Percentiles rank a stretch among this genome's conserved stretches.
phyloP scores from a whole-genome alignment of 2,113 vertebrate genomes.

The Channa maculata region DNA sequence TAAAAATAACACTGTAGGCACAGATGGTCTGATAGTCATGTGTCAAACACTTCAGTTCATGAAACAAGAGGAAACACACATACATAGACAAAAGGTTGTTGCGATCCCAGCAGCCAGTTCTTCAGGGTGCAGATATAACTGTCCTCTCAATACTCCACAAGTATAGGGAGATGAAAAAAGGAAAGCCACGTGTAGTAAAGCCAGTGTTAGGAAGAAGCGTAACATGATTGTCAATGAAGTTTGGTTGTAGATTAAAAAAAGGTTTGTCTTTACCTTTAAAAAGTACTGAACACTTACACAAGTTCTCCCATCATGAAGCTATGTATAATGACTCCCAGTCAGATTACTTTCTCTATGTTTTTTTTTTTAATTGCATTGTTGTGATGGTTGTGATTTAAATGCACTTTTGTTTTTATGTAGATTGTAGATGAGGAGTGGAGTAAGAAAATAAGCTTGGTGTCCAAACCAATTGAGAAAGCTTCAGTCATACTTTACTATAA shows the following conservation, averaged over 20 bases:
- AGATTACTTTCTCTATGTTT: slow-evolving; percentile 25
- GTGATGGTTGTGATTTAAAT: slow-evolving; percentile 74
- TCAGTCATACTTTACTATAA: slow-evolving; percentile 68
- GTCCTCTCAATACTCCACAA: slow-evolving; percentile 1
- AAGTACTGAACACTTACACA: slow-evolving; percentile 35
- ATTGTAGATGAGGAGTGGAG: slow-evolving; percentile 36
- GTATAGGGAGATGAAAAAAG: neutral
- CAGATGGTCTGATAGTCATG: slow-evolving; percentile 30
- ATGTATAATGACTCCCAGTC: slow-evolving; percentile 39
- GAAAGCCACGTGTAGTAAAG: too few relatives aligned
- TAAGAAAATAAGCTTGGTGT: slow-evolving; percentile 79
- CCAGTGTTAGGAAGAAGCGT: too few relatives aligned
- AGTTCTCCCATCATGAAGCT: slow-evolving; percentile 59
- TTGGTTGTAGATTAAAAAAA: slow-evolving; percentile 2
- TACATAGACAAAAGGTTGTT: slow-evolving; percentile 29
- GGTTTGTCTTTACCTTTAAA: slow-evolving; percentile 11
- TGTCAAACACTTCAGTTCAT: slow-evolving; percentile 17
- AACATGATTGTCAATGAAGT: neutral
- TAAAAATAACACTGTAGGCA: slow-evolving; percentile 63
- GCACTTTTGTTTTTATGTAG: slow-evolving; percentile 80
- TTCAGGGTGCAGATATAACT: slow-evolving; percentile 44
- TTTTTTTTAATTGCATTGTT: slow-evolving; percentile 39
- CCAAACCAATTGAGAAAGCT: slow-evolving; percentile 66
- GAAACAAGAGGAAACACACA: slow-evolving; percentile 22
- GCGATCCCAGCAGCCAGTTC: slow-evolving; percentile 50